Percentiles rank a stretch among this genome's conserved stretches.
These are phyloP conservation scores for Thrips palmi DNA, from an alignment of 1,140 invertebrate genomes.

Conservation along the genomic window DNA sequence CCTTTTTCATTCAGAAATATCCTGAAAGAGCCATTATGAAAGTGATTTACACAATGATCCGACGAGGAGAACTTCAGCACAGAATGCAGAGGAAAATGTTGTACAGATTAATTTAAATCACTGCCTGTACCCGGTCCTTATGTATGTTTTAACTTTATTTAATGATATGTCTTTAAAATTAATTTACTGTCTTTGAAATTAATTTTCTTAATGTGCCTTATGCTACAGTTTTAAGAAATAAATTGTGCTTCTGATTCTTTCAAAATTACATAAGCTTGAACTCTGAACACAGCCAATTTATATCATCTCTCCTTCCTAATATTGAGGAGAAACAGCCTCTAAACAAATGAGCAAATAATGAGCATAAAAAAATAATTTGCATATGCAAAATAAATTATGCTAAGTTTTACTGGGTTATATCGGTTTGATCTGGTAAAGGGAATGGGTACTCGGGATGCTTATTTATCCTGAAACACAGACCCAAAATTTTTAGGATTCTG, in stretches of 20 bases:
- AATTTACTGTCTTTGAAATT: background rate
- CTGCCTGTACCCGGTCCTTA: background rate
- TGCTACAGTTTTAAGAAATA: no score
- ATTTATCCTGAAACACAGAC: slow-evolving; percentile 21
- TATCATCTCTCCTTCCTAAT: no score
- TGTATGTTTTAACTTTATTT: background rate
- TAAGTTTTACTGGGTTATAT: no score
- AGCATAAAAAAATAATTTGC: no score
- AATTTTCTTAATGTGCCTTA: no score
- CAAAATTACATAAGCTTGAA: no score
- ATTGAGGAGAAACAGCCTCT: no score
- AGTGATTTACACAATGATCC: slow-evolving; percentile 84
- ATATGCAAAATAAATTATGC: no score
- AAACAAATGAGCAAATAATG: no score
- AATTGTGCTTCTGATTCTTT: no score
- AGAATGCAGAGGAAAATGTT: slow-evolving; percentile 93
- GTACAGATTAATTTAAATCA: slow-evolving; percentile 57
- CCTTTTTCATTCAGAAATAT: slow-evolving; percentile 48
- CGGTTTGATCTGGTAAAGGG: no score
- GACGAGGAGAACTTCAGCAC: slow-evolving; percentile 88
- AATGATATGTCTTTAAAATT: background rate
- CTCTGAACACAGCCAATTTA: no score
- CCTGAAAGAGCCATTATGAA: slow-evolving; percentile 72
- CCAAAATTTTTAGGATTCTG: background rate
- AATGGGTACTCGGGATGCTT: slow-evolving; percentile 37